Evolutionary conservation across 2,888 invertebrate species (phyloP), one percentile per base, ranked within the genome.

Genomic region (Ophonus ardosiacus): DNA sequence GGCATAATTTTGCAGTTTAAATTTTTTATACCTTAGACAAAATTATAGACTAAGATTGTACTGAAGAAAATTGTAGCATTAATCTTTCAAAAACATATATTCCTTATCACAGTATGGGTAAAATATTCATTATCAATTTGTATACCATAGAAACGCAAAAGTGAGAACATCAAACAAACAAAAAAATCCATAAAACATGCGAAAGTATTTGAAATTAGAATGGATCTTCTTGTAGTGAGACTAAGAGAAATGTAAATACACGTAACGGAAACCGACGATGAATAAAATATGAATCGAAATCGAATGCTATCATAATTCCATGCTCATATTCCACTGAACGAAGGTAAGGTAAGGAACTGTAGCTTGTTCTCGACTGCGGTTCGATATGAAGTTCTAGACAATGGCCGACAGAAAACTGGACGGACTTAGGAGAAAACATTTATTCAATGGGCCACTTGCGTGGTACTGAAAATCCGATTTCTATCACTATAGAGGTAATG

Each of bases 281-380:
- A 83, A 83, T 83, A 83, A 83, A 83, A 83, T 83, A 83, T 83
- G 83, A 83, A 83, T 76, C 61, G 71, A 83, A 83, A 83, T 83
- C 83, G 83, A 83, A 76, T 59, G 40, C 76, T 74, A 83, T 83
- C 76, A 83, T 83, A 83, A 83, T 83, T 83, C 83, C 63, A 57
- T 15, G 63, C 40, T 76, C 51, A 83, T 83, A 83, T 83, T 74
- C 61, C 83, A 74, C 24, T 21, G 63, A 63, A 63, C 13, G 21
- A 13, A 1, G 63, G 21, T 5, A 51, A 51, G 43, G 43, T 51
- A 51, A 51, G 13, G 43, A 51, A 51, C 13, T 51, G 10, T 51
- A 51, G 43, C 10, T 51, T 51, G 13, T 10, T 51, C 43, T 51
- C 43, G 10, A 10, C 7, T 38, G 15, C n/a, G 38, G 68, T 68